Conservation (phyloP, 2,888 invertebrate species). For the Cantharis rufa region DNA sequence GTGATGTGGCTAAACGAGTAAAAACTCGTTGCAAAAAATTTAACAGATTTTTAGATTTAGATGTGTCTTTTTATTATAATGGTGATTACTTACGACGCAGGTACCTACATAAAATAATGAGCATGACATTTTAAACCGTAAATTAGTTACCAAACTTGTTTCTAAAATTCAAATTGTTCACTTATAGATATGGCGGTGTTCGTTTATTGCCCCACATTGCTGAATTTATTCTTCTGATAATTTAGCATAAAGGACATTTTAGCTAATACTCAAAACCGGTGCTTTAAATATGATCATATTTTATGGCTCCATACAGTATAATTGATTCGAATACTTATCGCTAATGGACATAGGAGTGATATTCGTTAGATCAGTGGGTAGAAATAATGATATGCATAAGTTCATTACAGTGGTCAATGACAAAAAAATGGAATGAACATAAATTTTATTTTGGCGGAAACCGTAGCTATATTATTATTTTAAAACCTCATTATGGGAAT, state of each 20-base stretch:
- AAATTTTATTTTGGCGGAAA: conserved; percentile 41
- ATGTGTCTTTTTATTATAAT: conserved; percentile 9
- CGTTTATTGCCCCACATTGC: conserved; percentile 27
- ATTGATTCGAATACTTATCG: conserved; percentile 20
- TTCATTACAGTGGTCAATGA: conserved; percentile 37
- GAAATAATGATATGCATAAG: conserved; percentile 35
- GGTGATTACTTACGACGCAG: conserved; percentile 24
- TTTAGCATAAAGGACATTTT: conserved; percentile 36
- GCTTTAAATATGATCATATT: conserved; percentile 26
- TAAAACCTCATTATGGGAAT: conserved; percentile 37
- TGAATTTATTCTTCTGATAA: conserved; percentile 37
- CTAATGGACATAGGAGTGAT: conserved; percentile 23
- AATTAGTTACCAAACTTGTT: conserved; percentile 39
- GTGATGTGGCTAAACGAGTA: neutral
- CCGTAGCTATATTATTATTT: conserved; percentile 32
- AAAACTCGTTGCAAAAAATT: neutral
- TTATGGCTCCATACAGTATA: conserved; percentile 15
- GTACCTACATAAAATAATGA: conserved; percentile 25
- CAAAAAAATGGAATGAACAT: conserved; percentile 36
- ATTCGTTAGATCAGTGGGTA: conserved; percentile 14
- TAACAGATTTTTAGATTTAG: neutral
- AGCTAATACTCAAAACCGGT: conserved; percentile 24
- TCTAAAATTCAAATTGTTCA: conserved; percentile 38
- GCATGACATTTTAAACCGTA: conserved; percentile 36
- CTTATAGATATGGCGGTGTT: conserved; percentile 33